Evolutionary conservation across 2,797 vertebrate species (phyloP).

Genomic region (Coranthus polyacanthus): DNA sequence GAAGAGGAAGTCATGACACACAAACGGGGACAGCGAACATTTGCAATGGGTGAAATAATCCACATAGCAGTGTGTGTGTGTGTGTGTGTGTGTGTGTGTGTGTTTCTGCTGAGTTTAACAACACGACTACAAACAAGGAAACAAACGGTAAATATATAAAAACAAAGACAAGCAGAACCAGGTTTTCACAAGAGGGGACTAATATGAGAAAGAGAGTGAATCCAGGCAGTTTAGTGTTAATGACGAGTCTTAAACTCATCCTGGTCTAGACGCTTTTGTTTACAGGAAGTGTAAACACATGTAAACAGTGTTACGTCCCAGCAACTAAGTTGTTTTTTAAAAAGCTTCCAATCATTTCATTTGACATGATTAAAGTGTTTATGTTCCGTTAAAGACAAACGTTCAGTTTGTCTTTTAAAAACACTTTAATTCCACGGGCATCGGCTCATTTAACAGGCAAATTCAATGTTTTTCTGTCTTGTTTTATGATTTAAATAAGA

Average conservation of each 20-base stretch:
- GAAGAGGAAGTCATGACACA: conserved; percentile 90
- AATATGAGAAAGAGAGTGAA: not conserved
- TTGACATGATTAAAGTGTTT: too few species aligned
- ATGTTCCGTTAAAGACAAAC: too few species aligned
- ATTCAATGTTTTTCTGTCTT: too few species aligned
- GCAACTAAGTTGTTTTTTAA: too few species aligned
- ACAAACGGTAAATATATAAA: not conserved
- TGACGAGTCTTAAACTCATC: not conserved
- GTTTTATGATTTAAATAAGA: too few species aligned
- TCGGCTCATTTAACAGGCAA: too few species aligned
- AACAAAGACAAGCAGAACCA: not conserved
- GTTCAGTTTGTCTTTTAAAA: too few species aligned
- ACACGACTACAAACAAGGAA: too few species aligned
- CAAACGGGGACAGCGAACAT: conserved; percentile 14
- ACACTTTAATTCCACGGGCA: too few species aligned
- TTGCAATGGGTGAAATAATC: conserved; percentile 31
- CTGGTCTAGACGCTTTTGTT: conserved; percentile 19
- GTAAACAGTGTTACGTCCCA: too few species aligned
- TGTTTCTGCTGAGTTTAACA: conserved; percentile 19
- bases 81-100: conserved; percentile 1
- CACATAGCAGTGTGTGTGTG: conserved; percentile 6
- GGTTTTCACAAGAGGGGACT: not conserved
- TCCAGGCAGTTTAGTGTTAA: not conserved
- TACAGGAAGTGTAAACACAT: conserved; percentile 4
- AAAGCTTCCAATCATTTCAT: too few species aligned